Evolutionary conservation across 53 echinoderm and acorn worm species (phyloP), one percentile per base, ranked within the genome.

Genomic region (Hippasteria phrygiana): DNA sequence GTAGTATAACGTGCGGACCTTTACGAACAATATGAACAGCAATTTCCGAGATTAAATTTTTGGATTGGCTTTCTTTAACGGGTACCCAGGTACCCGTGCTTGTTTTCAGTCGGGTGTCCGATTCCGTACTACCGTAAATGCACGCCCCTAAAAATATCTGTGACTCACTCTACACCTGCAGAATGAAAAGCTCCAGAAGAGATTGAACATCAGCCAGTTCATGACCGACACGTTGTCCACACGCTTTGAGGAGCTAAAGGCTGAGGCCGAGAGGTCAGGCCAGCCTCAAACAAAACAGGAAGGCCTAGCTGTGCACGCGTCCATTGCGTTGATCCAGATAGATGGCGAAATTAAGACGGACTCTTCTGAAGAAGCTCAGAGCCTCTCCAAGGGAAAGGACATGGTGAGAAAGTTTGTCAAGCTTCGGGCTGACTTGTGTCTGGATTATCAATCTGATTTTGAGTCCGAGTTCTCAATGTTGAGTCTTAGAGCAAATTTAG

Each of bases 181-280:
- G 85, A 85, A 71, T 38, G 85, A 85, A 2, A 85, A 85, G 71
- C 85, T 85, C 1, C 22, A 35, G 50, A 69, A 71, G 51, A 64
- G n/a, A 24, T 39, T 85, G 20, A 36, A 37, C 38, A 12, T 85
- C 7, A 70, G 85, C 70, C 71, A 85, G 32, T 34, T 69, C 24
- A 45, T 85, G 71, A 85, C 71, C 36, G 85, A 85, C 39, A 85
- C 85, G 50, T 37, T 85, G n/a, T 85, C 71, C 34, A 85, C 70
- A 50, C 85, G 71, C 71, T 85, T 33, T 20, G 85, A 85, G 35
- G 85, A 85, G 51, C 71, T 85, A 50, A 70, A 85, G 22, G 85
- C 34, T 1, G 28, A 71, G 24, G 47, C 37, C 29, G 36, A 85
- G 53, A 36, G 46, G 36, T 31, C 53, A 6, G 32, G 48, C 8